Evolutionary conservation across 2,113 vertebrate genomes (phyloP), one percentile per base, ranked within the genome.

Genomic region (Anhinga rufa): DNA sequence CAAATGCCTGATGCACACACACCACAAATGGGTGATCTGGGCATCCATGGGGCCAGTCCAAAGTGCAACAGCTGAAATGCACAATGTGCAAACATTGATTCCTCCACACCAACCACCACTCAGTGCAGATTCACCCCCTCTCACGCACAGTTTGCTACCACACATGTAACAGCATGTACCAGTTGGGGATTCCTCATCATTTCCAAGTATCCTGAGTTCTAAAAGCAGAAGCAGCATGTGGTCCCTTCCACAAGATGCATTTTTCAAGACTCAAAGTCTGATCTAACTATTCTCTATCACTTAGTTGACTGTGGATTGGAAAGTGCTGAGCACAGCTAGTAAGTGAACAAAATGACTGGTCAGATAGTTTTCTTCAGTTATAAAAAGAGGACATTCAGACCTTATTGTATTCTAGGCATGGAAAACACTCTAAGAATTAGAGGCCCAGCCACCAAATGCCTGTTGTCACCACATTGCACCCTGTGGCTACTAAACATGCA

Each of bases 351-450:
- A 90, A 75, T 14, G 9, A 61, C 8, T 83, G 60, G 48, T 79
- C 82, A 84, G 80, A 86, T 51, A 48, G 40, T 54, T 90, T 92
- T 54, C 52, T 91, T 86, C 60, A 89, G 72, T 80, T 81, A 51
- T 21, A 55, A 65, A 93, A 93, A 68, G 17, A 86, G 19, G 52
- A 83, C n/a, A 69, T 75, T 79, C 29, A 61, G 44, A 75, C 55
- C 51, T 85, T 65, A 91, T 57, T 2, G 0, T 72, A 57, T 65
- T 84, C 74, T 76, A 92, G n/a, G 54, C 49, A 69, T 22, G 54
- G 34, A 93, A 95, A 95, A 92, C 65, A 86, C 85, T 91, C 19
- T 34, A 80, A 87, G 20, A 96, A 94, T 78, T 83, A 86, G 1
- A 75, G 42, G 21, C n/a, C 52, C 44, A 65, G 55, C 10, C 72